These are phyloP conservation scores for Lanistes nyassanus DNA, from an alignment of 1,140 invertebrate species.

Conservation along the genomic window DNA sequence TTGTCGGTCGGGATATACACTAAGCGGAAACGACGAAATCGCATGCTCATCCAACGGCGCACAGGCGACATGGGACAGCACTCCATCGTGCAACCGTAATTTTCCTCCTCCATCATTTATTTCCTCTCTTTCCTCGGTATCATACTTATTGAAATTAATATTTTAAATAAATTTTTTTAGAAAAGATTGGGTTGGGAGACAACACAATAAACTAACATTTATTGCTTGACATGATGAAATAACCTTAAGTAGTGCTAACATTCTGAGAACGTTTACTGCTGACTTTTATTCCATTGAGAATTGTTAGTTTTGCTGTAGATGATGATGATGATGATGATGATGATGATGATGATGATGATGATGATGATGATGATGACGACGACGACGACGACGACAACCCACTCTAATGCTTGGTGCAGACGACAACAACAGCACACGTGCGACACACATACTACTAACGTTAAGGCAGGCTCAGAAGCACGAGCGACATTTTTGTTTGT, in stretches of 20 bases:
- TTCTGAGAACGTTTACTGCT: no score
- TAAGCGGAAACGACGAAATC: conserved; percentile 21
- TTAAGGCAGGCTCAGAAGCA: neutral
- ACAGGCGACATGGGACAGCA: neutral
- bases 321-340: conserved; percentile 6
- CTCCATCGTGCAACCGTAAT: conserved; percentile 5
- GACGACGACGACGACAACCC: neutral
- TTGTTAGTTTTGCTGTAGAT: neutral
- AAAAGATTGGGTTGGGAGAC: no score
- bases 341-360: conserved; percentile 1
- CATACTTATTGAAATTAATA: neutral
- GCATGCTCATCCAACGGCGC: conserved; percentile 25
- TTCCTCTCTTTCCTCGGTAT: no score
- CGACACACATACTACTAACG: no score
- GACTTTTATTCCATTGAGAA: no score
- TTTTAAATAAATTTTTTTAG: neutral
- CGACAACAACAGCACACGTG: no score
- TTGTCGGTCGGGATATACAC: conserved; percentile 40
- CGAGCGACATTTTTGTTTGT: neutral
- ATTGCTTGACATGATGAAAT: no score
- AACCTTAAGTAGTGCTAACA: no score
- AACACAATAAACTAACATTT: no score
- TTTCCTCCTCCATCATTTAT: neutral
- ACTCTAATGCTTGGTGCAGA: no score
- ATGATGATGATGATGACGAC: conserved; percentile 1